These are phyloP conservation scores for Ceratotherium simum DNA, from an alignment of 2,113 vertebrate species.

Conservation along the genomic window DNA sequence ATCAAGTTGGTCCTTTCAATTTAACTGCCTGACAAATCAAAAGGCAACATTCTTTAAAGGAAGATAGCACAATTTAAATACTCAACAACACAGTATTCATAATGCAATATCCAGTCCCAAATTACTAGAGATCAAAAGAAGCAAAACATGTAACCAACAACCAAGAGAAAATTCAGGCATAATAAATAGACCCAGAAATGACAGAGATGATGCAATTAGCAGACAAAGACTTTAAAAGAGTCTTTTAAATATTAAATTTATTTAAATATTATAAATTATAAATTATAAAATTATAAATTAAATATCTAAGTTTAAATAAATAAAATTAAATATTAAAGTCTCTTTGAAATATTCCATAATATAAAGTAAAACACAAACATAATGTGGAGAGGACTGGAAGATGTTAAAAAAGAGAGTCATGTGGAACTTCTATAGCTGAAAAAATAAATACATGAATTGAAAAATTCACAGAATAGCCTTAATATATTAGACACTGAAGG, in stretches of 20 bases:
- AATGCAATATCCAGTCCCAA: neutral
- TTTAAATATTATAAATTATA: too few species aligned
- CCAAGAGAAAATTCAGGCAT: neutral
- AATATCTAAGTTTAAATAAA: too few species aligned
- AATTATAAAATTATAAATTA: too few species aligned
- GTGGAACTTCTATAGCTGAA: neutral
- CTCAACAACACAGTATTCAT: neutral
- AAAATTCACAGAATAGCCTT: neutral
- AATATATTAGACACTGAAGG: neutral
- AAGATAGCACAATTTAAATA: neutral
- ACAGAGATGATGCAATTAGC: neutral
- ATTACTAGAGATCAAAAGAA: neutral
- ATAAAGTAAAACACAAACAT: neutral
- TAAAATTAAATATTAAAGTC: too few species aligned
- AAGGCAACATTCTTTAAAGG: neutral
- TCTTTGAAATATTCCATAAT: neutral
- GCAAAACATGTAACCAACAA: neutral
- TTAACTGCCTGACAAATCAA: neutral
- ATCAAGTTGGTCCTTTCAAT: neutral
- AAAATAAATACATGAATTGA: neutral
- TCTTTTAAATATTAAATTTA: neutral
- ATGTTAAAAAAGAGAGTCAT: neutral
- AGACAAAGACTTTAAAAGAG: neutral
- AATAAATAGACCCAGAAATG: slow-evolving; percentile 2
- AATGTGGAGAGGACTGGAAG: neutral